Evolutionary conservation across 2,888 invertebrate genomes (phyloP), one percentile per base, ranked within the genome.

Genomic region (Scaptomyza tumidula): DNA sequence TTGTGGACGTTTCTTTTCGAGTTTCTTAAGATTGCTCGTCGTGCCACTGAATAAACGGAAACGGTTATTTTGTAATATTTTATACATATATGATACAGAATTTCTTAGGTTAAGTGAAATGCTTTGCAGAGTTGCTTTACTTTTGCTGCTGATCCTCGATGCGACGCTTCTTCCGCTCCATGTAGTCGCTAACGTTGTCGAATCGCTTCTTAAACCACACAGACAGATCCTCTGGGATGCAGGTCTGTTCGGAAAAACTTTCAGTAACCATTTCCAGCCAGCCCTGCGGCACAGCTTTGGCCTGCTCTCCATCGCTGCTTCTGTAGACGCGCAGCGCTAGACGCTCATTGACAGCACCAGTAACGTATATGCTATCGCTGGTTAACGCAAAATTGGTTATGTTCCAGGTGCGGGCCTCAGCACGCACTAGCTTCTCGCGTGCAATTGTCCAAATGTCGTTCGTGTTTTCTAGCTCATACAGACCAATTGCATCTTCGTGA

Each of bases 101-200:
- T n/a, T 33, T 27, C n/a, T 33, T 54, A 41, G 13, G 19, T 54
- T 54, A 66, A 35, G 31, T 57, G n/a, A 50, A 66, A 50, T 50
- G 39, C 35, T 10, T 24, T 35, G 29, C 13, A 10, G 1, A 33
- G 3, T 9, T 29, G 44, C 35, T 59, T 52, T 78, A 80, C 46
- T 75, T 61, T 88, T 61, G 57, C 54, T 83, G 83, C 50, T 86
- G 82, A 58, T 93, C 93, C 86, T 94, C 94, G 69, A 96, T 92
- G 82, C 96, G 94, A 78, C 93, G 93, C 86, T 94, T 96, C 90
- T 97, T 97, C 75, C 95, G 94, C 90, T 95, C 95, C 87, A 95
- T 94, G 92, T 96, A 97, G 82, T 96, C 96, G 89, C 95, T 95
- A 9, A 96, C 94, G 93, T 96, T 96, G 90, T 97, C 96, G 93